Evolutionary conservation across 2,113 vertebrate genomes (phyloP), one percentile per base, ranked within the genome.

Genomic region (Megaceryle torquata): DNA sequence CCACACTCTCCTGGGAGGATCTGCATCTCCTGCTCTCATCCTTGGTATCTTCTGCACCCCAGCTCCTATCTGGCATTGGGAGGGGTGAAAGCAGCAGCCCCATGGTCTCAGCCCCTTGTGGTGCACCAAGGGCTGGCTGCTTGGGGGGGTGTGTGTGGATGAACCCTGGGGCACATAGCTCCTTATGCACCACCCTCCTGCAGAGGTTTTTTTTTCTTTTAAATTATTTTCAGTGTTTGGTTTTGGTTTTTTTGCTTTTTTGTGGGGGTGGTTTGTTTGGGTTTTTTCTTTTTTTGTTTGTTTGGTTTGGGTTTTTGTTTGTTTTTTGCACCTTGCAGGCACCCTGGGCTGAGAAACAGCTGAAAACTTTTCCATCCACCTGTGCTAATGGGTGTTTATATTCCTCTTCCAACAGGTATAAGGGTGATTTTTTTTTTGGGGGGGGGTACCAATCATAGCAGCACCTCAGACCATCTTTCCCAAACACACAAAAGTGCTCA

Each of bases 51-150:
- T 25, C 81, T 56, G 59, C 48, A 4, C 6, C 41, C 51, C 74
- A 9, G 8, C 6, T 63, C 61, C 43, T 13, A 22, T 19, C n/a
- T 33, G 11, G 6, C 10, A 15, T 33, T 31, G 13, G 5, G 10
- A 10, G 51, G 33, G 41, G 8, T 17, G 9, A 11, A 39, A 93
- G 5, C 35, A 60, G 41, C 72, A 81, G 5, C 59, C 33, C 11
- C 4, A 3, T 0, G 0, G 2, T 33, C 59, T 39, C 8, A 4
- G 3, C 15, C 41, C 65, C 15, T 14, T 0, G 10, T 54, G 17
- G 7, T 57, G 29, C 33, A 37, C 63, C 43, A 10, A 50, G 31
- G 35, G 28, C 35, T 67, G 84, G 3, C 5, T 74, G 69, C 17
- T 48, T 5, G 24, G 37, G 25, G 15, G 56, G 25, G 86, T 24